Evolutionary conservation across 92 coral and sea anemone species (phyloP), one percentile per base, ranked within the genome.

Genomic region (Porites cylindrica): DNA sequence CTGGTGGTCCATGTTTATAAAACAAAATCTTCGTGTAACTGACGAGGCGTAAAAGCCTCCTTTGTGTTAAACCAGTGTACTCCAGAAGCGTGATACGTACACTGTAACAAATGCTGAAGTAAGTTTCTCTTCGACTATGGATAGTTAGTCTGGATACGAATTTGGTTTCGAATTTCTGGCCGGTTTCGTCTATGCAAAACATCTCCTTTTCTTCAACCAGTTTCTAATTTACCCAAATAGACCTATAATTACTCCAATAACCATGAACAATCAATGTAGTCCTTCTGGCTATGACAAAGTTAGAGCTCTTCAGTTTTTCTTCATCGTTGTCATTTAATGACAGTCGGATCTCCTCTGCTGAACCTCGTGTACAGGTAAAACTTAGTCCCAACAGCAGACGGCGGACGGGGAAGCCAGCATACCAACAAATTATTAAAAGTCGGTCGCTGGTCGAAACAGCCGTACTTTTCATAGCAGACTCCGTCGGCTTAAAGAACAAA

Each of bases 391-490:
- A 93, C 83, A 66, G 20, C 21, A 18, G 91, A 83, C 1, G 97
- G 90, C 14, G 82, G 85, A 47, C 79, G 78, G 1, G 96, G 96
- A 16, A 88, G 79, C 23, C 84, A n/a, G n/a, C n/a, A 79, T 56
- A 91, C 86, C 51, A 85, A 82, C 24, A 88, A 84, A 19, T 87
- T 82, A 18, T 80, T 74, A 78, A 93, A 93, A 50, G 92, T 89
- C 14, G 88, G 89, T 32, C 80, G 76, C 80, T 86, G 69, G 24
- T 71, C 70, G 63, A 91, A 94, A 53, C 96, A 94, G 32, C 96
- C 96, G 51, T 94, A 94, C 66, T 82, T 94, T 8, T 92, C 92
- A 66, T 88, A 88, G 50, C 96, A 94, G 56, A 86, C 88, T 69
- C 68, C 79, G 29, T 4, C 13, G 23, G 72, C 72, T 67, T 62